Conservation (phyloP, 2,113 vertebrate species). For the Eulemur macaco region DNA sequence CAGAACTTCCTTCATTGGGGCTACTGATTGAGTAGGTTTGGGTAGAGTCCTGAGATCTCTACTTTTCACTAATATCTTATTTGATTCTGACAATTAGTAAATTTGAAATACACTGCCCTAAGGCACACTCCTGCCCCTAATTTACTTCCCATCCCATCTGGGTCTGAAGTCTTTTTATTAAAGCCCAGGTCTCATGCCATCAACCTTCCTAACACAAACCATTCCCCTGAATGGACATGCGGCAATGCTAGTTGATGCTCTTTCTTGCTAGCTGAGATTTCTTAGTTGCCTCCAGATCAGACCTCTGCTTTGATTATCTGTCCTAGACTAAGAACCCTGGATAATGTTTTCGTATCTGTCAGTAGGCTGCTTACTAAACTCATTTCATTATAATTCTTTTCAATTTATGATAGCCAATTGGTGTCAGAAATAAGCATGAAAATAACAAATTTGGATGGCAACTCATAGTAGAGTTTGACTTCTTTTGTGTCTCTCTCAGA, state of each 20-base stretch:
- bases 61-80: neutral
- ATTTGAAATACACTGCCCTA: neutral
- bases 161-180: neutral
- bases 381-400: neutral
- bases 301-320: neutral
- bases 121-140: neutral
- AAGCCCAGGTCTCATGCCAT: neutral
- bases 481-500: neutral
- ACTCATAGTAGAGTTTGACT: neutral
- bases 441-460: neutral
- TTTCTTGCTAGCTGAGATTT: neutral
- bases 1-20: neutral
- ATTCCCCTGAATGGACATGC: neutral
- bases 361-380: neutral
- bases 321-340: neutral
- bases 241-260: neutral
- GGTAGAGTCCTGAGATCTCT: neutral
- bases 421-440: neutral
- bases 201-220: neutral
- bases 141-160: neutral
- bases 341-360: neutral
- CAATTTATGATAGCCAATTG: neutral
- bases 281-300: neutral
- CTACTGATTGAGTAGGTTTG: neutral
- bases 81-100: neutral